These are phyloP conservation scores for Psittacula echo DNA, from an alignment of 2,797 vertebrate genomes.

Conservation along the genomic window DNA sequence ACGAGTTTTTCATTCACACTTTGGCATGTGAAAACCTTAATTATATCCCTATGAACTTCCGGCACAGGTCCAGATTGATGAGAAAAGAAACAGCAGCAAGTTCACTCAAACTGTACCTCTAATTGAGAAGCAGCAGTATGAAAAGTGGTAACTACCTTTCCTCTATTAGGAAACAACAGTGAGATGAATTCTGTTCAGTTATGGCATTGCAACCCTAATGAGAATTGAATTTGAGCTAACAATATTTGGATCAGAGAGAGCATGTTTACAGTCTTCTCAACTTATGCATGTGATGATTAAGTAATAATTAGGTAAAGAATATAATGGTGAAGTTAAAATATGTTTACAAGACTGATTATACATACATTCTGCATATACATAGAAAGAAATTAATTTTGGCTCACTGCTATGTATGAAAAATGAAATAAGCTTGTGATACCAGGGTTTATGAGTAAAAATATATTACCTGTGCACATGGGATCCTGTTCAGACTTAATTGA, in stretches of 20 bases:
- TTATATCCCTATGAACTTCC: slow-evolving; percentile 50
- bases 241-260: background rate
- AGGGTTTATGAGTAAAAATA: background rate
- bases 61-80: background rate
- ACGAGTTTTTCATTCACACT: slow-evolving; percentile 32
- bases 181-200: background rate
- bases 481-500: background rate
- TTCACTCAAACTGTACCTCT: slow-evolving; percentile 9
- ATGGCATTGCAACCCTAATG: background rate
- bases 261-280: background rate
- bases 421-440: background rate
- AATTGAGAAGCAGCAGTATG: background rate
- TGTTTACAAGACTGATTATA: background rate
- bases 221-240: background rate
- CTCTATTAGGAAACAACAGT: background rate
- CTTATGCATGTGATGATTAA: background rate
- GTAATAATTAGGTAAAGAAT: background rate
- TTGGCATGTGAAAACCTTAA: slow-evolving; percentile 51
- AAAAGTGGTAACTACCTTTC: background rate
- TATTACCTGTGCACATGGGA: background rate
- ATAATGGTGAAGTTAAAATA: background rate
- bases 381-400: background rate
- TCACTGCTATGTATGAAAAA: background rate
- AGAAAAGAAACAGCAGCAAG: slow-evolving; percentile 19
- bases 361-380: background rate